Base-by-base conservation (phyloP, 1,140 invertebrate genomes). In the Bombus vancouverensis region DNA sequence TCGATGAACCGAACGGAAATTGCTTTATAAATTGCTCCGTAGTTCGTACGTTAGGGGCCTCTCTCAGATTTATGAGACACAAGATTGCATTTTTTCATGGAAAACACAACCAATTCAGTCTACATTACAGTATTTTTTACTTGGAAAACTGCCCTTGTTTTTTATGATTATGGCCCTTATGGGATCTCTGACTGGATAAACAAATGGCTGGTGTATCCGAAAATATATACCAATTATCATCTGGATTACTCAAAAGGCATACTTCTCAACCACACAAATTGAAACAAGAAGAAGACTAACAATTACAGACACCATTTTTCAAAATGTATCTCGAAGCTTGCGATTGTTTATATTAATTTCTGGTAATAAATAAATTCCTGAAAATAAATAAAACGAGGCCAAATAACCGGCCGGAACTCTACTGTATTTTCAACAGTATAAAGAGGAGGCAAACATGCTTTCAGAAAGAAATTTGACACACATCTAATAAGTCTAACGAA, bases 401-500 rank as follows among this genome's bases (percentile, higher is more conserved):
- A 62, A 12, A 28, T n/a, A n/a, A 13, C 12, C 12, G 12, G 12
- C 28, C 59, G 47, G 18, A 62, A 28, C 3, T 62, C 28, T 5
- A 9, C 12, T 22, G 59, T 59, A 76, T 59, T 59, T 59, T 25
- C 34, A n/a, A 37, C 53, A 13, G 53, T 25, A 34, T 22, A 32
- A 28, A 65, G 28, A 22, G 5, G 6, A 6, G 47, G 37, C 4
- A 25, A 15, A 9, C 47, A 8, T 15, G 6, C 32, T 18, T n/a
- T 18, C 28, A 62, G 28, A 62, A 18, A 32, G 18, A n/a, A 65
- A 34, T 65, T 39, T 59, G 53, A n/a, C 65, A 28, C 42, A 32
- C 22, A 44, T 65, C 76, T 78, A 73, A 80, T 32, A 57, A 71
- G 32, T 39, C 76, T 59, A 80, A 79, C 83, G 47, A 85, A 85